phyloP scores from a whole-genome alignment of 1,140 invertebrate species.

The Hermetia illucens region DNA sequence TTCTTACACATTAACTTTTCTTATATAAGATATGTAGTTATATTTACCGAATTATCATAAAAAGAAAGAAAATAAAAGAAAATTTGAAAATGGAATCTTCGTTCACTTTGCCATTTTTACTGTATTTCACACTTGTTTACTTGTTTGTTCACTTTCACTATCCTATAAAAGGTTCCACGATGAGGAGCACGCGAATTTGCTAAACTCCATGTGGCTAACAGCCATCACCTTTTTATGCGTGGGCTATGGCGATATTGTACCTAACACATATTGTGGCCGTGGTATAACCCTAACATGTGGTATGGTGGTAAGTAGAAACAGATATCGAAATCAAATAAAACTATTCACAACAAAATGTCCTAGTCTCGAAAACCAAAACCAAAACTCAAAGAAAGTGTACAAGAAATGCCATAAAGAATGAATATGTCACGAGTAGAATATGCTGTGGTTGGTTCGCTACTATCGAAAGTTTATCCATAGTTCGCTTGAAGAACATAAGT shows the following conservation, averaged over 20 bases:
- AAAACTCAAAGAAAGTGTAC: no score
- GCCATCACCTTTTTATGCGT: constrained; percentile 77
- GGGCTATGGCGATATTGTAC: constrained; percentile 78
- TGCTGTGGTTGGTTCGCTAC: constrained; percentile 2
- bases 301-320: constrained; percentile 68
- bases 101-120: constrained; percentile 15
- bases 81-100: not conserved
- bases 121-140: constrained; percentile 31
- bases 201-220: constrained; percentile 88
- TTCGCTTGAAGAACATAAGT: no score
- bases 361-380: no score
- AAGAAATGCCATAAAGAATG: no score
- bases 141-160: constrained; percentile 21
- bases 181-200: constrained; percentile 76
- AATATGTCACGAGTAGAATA: no score
- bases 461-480: constrained; percentile 1
- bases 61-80: not conserved
- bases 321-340: constrained; percentile 6
- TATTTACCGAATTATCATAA: not conserved
- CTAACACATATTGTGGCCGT: constrained; percentile 86
- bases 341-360: no score
- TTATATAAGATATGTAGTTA: not conserved
- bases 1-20: not conserved
- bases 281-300: constrained; percentile 81
- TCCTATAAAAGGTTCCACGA: constrained; percentile 56